A percentile compares a stretch with the other conserved stretches of the same genome.
Evolutionary conservation across 2,888 invertebrate genomes (phyloP).

Genomic region (Philaethria dido): DNA sequence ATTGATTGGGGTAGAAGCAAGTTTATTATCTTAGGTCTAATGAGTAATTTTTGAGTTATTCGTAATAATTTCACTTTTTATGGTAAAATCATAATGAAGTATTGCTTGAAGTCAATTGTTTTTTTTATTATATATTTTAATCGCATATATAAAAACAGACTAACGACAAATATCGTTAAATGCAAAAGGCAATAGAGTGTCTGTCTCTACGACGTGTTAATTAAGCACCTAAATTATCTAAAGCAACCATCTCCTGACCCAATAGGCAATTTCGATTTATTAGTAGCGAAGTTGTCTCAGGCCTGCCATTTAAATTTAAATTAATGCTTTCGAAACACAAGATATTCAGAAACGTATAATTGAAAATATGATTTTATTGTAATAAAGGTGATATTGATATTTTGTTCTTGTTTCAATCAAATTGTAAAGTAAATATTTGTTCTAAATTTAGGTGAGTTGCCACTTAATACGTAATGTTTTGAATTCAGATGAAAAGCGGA

Average conservation of each 20-base stretch:
- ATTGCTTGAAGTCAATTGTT: no score
- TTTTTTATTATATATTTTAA: no score
- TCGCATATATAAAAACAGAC: background rate
- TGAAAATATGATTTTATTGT: conserved; percentile 36
- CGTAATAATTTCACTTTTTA: no score
- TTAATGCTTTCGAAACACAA: conserved; percentile 41
- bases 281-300: conserved; percentile 44
- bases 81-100: no score
- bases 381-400: conserved; percentile 30
- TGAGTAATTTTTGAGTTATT: no score
- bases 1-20: no score
- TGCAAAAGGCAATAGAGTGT: background rate
- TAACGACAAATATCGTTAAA: background rate
- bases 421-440: conserved; percentile 6
- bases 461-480: no score
- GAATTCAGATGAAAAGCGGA: no score
- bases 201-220: conserved; percentile 43
- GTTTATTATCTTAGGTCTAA: no score
- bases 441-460: background rate
- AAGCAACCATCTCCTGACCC: conserved; percentile 44
- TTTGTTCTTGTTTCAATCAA: background rate
- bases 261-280: conserved; percentile 48
- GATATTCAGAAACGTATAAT: conserved; percentile 37
- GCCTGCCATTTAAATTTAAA: conserved; percentile 42
- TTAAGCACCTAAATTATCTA: conserved; percentile 47